Conservation (phyloP, 2,888 invertebrate species). For the Eilema depressum region DNA sequence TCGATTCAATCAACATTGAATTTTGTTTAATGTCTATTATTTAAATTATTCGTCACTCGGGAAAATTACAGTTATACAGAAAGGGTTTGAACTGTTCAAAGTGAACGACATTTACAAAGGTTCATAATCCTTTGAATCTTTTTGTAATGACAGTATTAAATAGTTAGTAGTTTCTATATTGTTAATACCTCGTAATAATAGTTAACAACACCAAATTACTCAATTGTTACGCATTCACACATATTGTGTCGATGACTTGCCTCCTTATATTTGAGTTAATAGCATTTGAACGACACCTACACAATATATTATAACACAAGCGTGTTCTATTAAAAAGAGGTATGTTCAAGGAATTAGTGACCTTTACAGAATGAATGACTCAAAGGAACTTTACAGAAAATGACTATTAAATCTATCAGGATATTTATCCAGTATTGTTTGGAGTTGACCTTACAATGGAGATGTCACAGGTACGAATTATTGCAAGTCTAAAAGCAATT, state of each 20-base stretch:
- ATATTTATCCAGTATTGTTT: too few relatives aligned
- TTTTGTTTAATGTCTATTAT: constrained; percentile 13
- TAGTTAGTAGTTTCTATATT: not conserved
- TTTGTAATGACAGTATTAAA: constrained; percentile 22
- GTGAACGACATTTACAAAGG: constrained; percentile 32
- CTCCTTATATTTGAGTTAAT: constrained; percentile 19
- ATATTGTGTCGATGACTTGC: constrained; percentile 39
- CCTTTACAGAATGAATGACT: not conserved
- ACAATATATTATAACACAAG: not conserved
- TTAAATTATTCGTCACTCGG: constrained; percentile 21
- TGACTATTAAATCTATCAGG: not conserved
- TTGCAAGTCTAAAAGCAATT: not conserved
- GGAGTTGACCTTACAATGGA: too few relatives aligned
- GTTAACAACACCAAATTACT: constrained; percentile 32
- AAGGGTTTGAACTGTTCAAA: constrained; percentile 21
- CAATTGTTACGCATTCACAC: constrained; percentile 36
- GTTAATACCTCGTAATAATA: constrained; percentile 23
- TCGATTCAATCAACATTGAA: constrained; percentile 23
- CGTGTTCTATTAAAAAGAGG: not conserved
- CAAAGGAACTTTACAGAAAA: too few relatives aligned
- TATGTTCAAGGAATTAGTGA: too few relatives aligned
- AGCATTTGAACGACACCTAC: constrained; percentile 18
- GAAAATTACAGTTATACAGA: constrained; percentile 20
- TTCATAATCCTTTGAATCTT: constrained; percentile 24
- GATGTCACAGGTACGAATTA: too few relatives aligned